Conservation (phyloP, 1,140 invertebrate species). For the Papilio glaucus region DNA sequence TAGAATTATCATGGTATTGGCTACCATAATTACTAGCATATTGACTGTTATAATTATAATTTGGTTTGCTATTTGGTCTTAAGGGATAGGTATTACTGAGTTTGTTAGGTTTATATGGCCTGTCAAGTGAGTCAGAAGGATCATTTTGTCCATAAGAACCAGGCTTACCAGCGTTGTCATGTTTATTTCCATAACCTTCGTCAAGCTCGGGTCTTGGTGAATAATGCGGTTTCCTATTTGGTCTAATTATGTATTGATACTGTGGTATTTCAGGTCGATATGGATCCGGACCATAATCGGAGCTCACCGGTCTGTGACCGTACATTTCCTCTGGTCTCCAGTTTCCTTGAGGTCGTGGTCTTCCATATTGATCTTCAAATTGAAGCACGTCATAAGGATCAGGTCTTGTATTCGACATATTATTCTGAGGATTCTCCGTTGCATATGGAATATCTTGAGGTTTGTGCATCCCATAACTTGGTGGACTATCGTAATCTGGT, state of each 20-base stretch:
- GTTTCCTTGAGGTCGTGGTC: constrained; percentile 45
- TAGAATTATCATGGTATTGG: constrained; percentile 62
- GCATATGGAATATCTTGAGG: constrained; percentile 66
- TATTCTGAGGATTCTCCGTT: constrained; percentile 54
- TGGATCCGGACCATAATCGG: constrained; percentile 42
- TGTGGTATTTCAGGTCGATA: constrained; percentile 57
- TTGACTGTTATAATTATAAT: constrained; percentile 59
- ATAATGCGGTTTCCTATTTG: constrained; percentile 59
- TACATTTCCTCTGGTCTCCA: constrained; percentile 64
- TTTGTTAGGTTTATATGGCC: constrained; percentile 51
- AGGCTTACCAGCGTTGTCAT: constrained; percentile 47
- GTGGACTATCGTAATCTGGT: constrained; percentile 63
- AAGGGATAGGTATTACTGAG: constrained; percentile 36
- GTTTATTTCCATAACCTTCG: constrained; percentile 49
- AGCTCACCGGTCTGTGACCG: constrained; percentile 54
- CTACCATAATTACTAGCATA: constrained; percentile 68
- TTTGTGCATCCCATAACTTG: constrained; percentile 68
- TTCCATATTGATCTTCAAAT: constrained; percentile 54
- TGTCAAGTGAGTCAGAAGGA: constrained; percentile 47
- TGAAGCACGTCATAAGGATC: constrained; percentile 61
- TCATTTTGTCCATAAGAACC: constrained; percentile 47
- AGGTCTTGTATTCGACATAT: constrained; percentile 49
- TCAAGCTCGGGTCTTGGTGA: constrained; percentile 46
- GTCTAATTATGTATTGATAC: constrained; percentile 68
- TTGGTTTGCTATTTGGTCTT: constrained; percentile 52